Conservation (phyloP, 2,888 invertebrate species). For the Drosophila robusta region DNA sequence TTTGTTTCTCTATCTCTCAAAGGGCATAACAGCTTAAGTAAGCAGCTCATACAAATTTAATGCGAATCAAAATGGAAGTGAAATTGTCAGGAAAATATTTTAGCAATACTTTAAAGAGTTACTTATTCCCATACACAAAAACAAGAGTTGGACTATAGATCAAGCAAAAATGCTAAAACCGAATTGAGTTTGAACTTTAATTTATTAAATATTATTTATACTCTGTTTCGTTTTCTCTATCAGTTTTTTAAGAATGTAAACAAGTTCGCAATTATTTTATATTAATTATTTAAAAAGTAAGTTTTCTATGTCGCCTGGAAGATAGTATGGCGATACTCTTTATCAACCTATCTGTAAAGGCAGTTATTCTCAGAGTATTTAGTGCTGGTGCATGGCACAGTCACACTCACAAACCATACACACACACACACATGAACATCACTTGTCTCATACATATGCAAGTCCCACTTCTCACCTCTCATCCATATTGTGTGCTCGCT, state of each 20-base stretch:
- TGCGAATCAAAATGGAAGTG: no score
- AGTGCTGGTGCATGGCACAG: background rate
- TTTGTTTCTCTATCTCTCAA: conserved; percentile 11
- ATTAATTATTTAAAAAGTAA: no score
- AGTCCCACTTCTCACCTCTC: conserved; percentile 1
- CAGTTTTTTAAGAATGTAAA: no score
- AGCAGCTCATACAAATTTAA: background rate
- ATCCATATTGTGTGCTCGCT: conserved; percentile 37
- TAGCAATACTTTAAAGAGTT: background rate
- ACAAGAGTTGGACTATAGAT: no score
- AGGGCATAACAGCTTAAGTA: background rate
- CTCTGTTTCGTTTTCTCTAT: no score
- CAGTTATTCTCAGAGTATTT: conserved; percentile 14
- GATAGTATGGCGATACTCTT: background rate
- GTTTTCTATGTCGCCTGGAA: no score
- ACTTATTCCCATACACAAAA: no score
- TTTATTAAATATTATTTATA: no score
- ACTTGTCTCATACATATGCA: conserved; percentile 45
- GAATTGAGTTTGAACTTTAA: no score
- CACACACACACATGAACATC: conserved; percentile 13
- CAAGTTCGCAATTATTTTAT: no score
- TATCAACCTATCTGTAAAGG: background rate
- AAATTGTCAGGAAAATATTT: no score
- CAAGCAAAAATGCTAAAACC: no score
- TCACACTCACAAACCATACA: background rate